phyloP scores from a whole-genome alignment of 2,113 vertebrate genomes.

The Hyaena hyaena region DNA sequence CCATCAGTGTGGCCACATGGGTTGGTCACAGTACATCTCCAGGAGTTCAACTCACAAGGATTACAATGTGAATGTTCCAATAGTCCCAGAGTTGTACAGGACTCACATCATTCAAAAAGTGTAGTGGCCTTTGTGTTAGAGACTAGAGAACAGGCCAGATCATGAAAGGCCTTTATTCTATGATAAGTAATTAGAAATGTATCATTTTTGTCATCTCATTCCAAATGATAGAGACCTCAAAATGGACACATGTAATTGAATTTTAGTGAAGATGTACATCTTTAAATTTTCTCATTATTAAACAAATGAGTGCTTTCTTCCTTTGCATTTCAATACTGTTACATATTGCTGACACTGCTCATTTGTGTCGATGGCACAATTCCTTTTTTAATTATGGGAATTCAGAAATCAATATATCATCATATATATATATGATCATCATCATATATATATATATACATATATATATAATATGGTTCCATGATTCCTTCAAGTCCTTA shows the following conservation, averaged over 20 bases:
- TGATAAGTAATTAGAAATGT: neutral
- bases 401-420: constrained; percentile 5
- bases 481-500: neutral
- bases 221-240: neutral
- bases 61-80: neutral
- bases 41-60: neutral
- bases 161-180: neutral
- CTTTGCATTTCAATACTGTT: neutral
- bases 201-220: neutral
- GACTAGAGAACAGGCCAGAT: neutral
- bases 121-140: neutral
- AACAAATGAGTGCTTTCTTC: neutral
- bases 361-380: neutral
- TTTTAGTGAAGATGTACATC: neutral
- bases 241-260: neutral
- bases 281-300: constrained; percentile 23
- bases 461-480: neutral
- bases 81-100: neutral
- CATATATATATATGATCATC: neutral
- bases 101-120: neutral
- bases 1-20: neutral
- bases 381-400: neutral
- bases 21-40: neutral
- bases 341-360: neutral
- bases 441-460: too few relatives aligned